These are phyloP conservation scores for Delichon dasypus DNA, from an alignment of 2,797 vertebrate species.

Conservation along the genomic window DNA sequence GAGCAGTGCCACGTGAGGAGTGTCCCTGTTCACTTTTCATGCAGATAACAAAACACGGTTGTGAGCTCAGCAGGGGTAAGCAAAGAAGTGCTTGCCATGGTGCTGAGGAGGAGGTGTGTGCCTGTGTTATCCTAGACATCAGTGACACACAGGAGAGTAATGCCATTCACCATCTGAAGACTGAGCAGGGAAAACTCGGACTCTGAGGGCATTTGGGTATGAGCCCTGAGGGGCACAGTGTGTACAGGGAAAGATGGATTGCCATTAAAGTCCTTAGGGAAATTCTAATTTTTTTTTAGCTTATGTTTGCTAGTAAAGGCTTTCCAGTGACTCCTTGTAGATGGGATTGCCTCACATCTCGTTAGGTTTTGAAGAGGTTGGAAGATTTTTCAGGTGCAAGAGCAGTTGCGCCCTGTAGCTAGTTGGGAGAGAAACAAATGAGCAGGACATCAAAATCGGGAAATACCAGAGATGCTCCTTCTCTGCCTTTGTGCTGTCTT, in stretches of 20 bases:
- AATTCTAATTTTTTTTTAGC: not conserved
- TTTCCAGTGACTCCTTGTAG: not conserved
- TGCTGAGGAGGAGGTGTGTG: not conserved
- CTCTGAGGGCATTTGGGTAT: not conserved
- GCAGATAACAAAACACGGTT: not conserved
- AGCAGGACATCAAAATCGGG: not conserved
- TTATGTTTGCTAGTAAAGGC: not conserved
- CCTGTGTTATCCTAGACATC: not conserved
- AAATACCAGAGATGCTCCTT: not conserved
- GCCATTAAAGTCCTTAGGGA: not conserved
- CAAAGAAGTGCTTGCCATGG: not conserved
- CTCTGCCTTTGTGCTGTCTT: not conserved
- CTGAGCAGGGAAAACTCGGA: not conserved
- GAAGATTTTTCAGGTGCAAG: not conserved
- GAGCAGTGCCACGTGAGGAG: accelerated
- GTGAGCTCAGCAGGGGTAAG: not conserved
- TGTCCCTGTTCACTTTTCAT: not conserved
- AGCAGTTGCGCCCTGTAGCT: not conserved
- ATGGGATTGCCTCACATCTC: not conserved
- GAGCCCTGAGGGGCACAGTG: too few relatives aligned
- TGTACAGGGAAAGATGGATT: not conserved
- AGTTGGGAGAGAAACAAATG: not conserved
- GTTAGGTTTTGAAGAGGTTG: not conserved
- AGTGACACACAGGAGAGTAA: not conserved
- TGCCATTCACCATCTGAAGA: not conserved